A percentile compares a stretch with the other conserved stretches of the same genome.
Evolutionary conservation across 1,140 invertebrate species (phyloP).

Genomic region (Acyrthosiphon pisum): DNA sequence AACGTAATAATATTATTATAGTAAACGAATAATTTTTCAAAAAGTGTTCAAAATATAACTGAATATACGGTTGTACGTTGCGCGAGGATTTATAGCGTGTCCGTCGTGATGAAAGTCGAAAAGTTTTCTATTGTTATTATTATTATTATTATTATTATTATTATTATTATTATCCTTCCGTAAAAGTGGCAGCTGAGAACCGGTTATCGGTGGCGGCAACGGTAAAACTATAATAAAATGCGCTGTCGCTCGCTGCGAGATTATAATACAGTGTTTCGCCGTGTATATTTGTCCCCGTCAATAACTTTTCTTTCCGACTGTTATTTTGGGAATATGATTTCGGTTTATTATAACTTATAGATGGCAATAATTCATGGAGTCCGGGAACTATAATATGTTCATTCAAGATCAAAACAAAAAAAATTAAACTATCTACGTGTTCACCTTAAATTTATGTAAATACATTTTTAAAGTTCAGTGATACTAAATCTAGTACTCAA

Average conservation of each 20-base stretch:
- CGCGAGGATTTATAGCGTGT: not conserved
- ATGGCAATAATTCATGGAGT: not conserved
- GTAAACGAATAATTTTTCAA: not conserved
- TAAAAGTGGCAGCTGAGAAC: not conserved
- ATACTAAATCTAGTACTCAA: not conserved
- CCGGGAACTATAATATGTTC: not conserved
- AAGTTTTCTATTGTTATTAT: conserved; percentile 7
- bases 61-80: not conserved
- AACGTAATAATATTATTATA: not conserved
- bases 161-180: conserved; percentile 14
- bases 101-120: not conserved
- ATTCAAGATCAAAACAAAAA: not conserved
- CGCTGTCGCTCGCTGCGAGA: not conserved
- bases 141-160: not conserved
- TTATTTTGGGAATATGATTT: too few species aligned
- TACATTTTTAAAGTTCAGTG: not conserved
- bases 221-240: conserved; percentile 45
- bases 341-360: not conserved
- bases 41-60: not conserved
- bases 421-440: not conserved
- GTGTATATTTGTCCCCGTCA: not conserved
- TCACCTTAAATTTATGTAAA: not conserved
- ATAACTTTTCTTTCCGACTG: too few species aligned
- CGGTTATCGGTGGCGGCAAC: conserved; percentile 2
- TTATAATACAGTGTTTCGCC: not conserved